Evolutionary conservation across 2,113 vertebrate genomes (phyloP).

Genomic region (Tautogolabrus adspersus): DNA sequence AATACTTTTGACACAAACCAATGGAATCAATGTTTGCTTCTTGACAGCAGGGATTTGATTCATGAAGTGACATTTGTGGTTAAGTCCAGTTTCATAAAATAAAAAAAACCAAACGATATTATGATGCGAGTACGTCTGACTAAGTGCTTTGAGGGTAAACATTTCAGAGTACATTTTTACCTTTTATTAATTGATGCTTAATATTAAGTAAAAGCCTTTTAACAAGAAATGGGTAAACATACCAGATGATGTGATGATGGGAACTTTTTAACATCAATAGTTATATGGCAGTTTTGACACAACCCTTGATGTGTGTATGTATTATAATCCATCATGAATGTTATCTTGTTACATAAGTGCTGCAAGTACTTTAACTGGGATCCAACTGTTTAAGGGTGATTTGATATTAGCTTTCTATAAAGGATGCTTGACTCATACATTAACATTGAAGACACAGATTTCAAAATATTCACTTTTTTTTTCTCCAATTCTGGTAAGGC

Average conservation of each 20-base stretch:
- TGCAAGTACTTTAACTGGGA: too few relatives aligned
- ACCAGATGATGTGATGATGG: background rate
- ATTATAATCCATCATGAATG: too few relatives aligned
- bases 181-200: conserved; percentile 5
- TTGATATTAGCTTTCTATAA: too few relatives aligned
- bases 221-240: conserved; percentile 5
- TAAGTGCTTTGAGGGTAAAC: background rate
- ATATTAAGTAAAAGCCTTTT: background rate
- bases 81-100: background rate
- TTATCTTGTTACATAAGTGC: too few relatives aligned
- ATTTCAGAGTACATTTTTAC: background rate
- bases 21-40: background rate
- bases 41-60: too few relatives aligned
- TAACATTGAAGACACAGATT: too few relatives aligned
- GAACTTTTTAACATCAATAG: background rate
- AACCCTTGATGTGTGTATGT: background rate
- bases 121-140: background rate
- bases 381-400: too few relatives aligned
- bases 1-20: background rate
- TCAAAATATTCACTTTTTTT: too few relatives aligned
- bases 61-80: background rate
- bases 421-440: too few relatives aligned
- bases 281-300: background rate
- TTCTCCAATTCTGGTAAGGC: too few relatives aligned
- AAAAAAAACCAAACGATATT: background rate